Evolutionary conservation across 2,113 vertebrate genomes (phyloP).

Genomic region (Cyprinodon variegatus): DNA sequence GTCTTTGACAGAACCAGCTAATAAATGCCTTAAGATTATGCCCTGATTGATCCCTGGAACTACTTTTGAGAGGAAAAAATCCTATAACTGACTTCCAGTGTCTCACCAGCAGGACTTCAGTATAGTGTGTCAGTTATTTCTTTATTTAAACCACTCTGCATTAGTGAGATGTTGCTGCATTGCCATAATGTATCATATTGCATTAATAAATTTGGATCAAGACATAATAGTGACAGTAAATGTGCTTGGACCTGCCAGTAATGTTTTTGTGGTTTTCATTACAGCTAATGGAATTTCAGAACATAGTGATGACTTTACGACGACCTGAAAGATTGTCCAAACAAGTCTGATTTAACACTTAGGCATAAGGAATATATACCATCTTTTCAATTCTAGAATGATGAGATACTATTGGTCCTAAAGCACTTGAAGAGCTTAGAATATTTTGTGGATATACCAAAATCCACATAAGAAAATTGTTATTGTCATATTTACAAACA

Average conservation of each 20-base stretch:
- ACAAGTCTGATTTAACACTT: background rate
- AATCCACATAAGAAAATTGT: background rate
- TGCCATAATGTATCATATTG: conserved; percentile 20
- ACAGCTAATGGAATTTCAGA: background rate
- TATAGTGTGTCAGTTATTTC: conserved; percentile 2
- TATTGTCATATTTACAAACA: background rate
- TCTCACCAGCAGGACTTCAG: conserved; percentile 17
- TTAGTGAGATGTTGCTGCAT: conserved; percentile 9
- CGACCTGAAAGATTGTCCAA: background rate
- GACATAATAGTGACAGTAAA: conserved; percentile 14
- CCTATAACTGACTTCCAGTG: background rate
- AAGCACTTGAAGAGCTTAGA: background rate
- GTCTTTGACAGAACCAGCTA: background rate
- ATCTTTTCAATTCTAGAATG: background rate
- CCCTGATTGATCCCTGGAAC: background rate
- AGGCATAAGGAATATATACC: background rate
- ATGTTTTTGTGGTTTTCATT: conserved; percentile 1
- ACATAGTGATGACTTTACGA: background rate
- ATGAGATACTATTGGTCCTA: background rate
- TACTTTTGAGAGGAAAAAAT: background rate
- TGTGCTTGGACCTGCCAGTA: conserved; percentile 17
- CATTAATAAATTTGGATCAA: conserved; percentile 25
- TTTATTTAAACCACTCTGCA: conserved; percentile 35
- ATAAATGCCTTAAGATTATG: background rate
- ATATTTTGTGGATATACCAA: background rate